Conservation (phyloP, 2,797 vertebrate species). For the Carduelis carduelis region DNA sequence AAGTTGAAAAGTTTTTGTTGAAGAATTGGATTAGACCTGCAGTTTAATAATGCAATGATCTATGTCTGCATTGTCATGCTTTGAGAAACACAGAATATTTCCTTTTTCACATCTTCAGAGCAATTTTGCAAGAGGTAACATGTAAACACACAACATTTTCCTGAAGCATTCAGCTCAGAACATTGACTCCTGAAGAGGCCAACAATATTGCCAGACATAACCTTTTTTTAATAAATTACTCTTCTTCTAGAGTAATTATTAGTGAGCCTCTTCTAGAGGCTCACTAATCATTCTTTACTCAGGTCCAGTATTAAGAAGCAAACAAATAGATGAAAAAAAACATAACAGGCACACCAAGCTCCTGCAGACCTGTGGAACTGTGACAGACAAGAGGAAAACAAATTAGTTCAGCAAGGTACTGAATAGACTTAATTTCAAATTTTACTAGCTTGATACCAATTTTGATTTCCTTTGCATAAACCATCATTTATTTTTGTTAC, state of each 20-base stretch:
- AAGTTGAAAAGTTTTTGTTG: not conserved
- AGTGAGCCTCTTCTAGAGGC: too few relatives aligned
- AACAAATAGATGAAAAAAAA: not conserved
- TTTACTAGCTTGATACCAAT: slow-evolving; percentile 5
- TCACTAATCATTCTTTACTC: not conserved
- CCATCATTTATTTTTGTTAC: slow-evolving; percentile 26
- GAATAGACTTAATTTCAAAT: slow-evolving; percentile 8
- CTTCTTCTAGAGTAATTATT: too few relatives aligned
- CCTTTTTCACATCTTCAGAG: not conserved
- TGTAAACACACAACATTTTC: not conserved
- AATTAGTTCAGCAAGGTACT: not conserved
- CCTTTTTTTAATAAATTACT: not conserved
- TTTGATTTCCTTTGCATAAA: slow-evolving; percentile 17
- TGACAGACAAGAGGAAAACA: not conserved
- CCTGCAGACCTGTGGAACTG: not conserved
- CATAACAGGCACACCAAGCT: not conserved
- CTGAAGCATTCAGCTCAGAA: not conserved
- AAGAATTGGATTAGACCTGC: not conserved
- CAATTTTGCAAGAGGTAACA: not conserved
- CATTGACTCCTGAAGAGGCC: not conserved
- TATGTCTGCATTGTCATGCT: not conserved
- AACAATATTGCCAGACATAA: not conserved
- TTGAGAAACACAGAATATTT: not conserved
- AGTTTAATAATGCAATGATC: not conserved
- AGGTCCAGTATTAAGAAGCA: not conserved